These are phyloP conservation scores for Xestobium rufovillosum DNA, from an alignment of 2,888 invertebrate species.

Conservation along the genomic window DNA sequence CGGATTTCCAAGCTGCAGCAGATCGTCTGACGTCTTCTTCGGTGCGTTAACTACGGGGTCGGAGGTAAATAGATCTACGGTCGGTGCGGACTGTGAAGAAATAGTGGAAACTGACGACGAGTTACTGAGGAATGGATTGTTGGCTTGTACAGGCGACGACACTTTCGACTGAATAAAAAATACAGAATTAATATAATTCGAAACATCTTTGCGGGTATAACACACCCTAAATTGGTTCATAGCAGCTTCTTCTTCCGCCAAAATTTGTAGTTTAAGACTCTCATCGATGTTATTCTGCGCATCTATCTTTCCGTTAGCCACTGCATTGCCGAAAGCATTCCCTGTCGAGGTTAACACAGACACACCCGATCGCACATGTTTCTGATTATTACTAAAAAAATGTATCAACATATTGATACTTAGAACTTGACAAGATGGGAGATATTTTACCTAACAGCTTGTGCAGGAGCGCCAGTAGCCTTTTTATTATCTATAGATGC, in stretches of 20 bases:
- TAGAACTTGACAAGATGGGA: constrained; percentile 12
- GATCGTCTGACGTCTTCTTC: constrained; percentile 75
- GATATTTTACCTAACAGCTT: constrained; percentile 61
- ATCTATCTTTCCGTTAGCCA: constrained; percentile 44
- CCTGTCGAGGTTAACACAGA: constrained; percentile 82
- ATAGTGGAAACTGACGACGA: constrained; percentile 37
- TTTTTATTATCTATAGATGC: constrained; percentile 90
- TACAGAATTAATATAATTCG: constrained; percentile 6
- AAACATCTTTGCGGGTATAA: not conserved
- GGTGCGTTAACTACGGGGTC: constrained; percentile 36
- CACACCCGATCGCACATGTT: constrained; percentile 84
- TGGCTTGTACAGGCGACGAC: constrained; percentile 61
- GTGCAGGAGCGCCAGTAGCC: constrained; percentile 76
- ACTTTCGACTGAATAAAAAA: constrained; percentile 58
- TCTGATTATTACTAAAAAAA: constrained; percentile 61
- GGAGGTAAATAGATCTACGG: constrained; percentile 72
- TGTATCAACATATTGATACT: constrained; percentile 14
- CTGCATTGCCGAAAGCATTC: constrained; percentile 79
- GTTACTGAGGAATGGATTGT: constrained; percentile 73
- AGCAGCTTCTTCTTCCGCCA: constrained; percentile 94
- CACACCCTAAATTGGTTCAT: constrained; percentile 91
- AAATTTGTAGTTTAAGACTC: constrained; percentile 71
- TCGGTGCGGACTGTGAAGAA: constrained; percentile 39
- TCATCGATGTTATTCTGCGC: constrained; percentile 71
- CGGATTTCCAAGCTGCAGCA: constrained; percentile 83